Conservation (phyloP, 2,888 invertebrate genomes). For the Eumerus sabulonum region DNA sequence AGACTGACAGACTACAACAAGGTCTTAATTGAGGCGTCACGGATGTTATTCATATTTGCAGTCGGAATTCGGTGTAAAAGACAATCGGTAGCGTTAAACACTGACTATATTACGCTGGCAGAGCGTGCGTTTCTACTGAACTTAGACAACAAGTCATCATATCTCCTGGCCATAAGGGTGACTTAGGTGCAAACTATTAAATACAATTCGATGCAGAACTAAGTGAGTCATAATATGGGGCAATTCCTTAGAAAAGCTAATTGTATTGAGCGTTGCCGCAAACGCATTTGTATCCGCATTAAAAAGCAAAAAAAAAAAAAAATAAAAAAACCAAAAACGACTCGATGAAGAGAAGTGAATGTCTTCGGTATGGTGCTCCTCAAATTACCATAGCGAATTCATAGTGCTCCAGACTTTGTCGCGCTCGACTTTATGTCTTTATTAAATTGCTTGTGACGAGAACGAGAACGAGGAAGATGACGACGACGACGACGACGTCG, state of each 20-base stretch:
- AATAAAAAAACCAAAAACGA: no score
- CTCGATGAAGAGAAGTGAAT: constrained; percentile 13
- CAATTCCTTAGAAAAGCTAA: constrained; percentile 3
- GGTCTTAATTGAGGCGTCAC: constrained; percentile 18
- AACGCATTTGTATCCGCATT: constrained; percentile 58
- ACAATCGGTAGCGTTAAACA: no score
- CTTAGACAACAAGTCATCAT: constrained; percentile 13
- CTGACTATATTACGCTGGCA: neutral
- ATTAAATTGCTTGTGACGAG: constrained; percentile 65
- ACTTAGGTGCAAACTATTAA: constrained; percentile 36
- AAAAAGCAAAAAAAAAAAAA: no score
- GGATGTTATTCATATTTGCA: no score
- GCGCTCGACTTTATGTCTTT: constrained; percentile 59
- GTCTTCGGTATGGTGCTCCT: constrained; percentile 31
- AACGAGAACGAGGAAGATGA: constrained; percentile 28
- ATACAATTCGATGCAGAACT: constrained; percentile 47
- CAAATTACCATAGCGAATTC: constrained; percentile 66
- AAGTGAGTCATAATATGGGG: constrained; percentile 50
- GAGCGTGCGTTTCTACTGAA: constrained; percentile 43
- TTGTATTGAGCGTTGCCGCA: constrained; percentile 22
- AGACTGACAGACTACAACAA: constrained; percentile 35
- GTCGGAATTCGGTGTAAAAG: no score
- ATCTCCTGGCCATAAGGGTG: constrained; percentile 33
- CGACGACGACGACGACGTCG: constrained; percentile 27
- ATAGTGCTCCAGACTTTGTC: constrained; percentile 24